These are phyloP conservation scores for Danio tinwini DNA, from an alignment of 2,797 vertebrate genomes.

Conservation along the genomic window DNA sequence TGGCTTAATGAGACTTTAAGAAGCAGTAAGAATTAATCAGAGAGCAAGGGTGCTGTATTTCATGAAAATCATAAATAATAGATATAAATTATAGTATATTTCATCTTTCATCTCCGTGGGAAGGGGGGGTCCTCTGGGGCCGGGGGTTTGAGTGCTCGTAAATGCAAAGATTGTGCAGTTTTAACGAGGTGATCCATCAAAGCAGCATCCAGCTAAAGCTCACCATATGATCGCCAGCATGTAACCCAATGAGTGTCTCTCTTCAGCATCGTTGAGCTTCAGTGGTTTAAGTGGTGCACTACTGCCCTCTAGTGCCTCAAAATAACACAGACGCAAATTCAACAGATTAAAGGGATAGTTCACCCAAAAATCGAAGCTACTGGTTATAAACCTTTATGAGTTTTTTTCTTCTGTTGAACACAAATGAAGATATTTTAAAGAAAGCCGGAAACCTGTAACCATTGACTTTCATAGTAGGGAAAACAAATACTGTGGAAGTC, in stretches of 20 bases:
- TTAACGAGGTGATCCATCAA: conserved; percentile 62
- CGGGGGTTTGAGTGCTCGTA: conserved; percentile 48
- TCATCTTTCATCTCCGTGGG: conserved; percentile 43
- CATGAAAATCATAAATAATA: conserved; percentile 42
- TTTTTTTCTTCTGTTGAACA: too few relatives aligned
- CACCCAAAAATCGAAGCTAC: too few relatives aligned
- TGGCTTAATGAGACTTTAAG: conserved; percentile 30
- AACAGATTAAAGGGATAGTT: too few relatives aligned
- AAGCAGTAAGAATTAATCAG: conserved; percentile 32
- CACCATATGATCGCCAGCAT: conserved; percentile 49
- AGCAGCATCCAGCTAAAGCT: conserved; percentile 53
- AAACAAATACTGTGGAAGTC: too few relatives aligned
- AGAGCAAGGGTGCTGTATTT: conserved; percentile 25
- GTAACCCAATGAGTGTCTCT: conserved; percentile 28
- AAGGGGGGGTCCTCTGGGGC: conserved; percentile 41
- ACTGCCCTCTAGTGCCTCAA: conserved; percentile 58
- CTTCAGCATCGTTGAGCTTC: not conserved
- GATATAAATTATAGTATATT: conserved; percentile 44
- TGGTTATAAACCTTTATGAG: too few relatives aligned
- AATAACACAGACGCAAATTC: not conserved
- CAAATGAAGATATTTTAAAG: too few relatives aligned
- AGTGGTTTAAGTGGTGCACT: conserved; percentile 18
- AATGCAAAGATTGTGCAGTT: conserved; percentile 56
- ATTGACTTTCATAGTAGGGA: too few relatives aligned
- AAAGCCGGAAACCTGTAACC: too few relatives aligned